Percentiles rank a stretch among this genome's conserved stretches.
These are phyloP conservation scores for Sympetrum striolatum DNA, from an alignment of 2,888 invertebrate genomes.

Conservation along the genomic window DNA sequence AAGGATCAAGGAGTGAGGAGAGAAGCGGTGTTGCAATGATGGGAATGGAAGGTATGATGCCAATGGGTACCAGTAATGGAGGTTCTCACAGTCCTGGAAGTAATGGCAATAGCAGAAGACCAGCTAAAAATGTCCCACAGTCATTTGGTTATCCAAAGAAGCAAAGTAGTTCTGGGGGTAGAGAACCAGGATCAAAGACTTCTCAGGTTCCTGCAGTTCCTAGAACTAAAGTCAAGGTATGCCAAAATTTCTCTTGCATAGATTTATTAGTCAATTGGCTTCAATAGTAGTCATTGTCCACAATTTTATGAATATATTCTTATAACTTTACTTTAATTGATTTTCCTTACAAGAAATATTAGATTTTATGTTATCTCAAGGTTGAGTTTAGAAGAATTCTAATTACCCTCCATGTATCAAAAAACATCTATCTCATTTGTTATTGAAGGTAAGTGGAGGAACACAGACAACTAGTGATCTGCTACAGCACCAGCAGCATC, in stretches of 20 bases:
- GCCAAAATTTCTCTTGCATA: conserved; percentile 32
- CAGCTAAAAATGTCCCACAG: conserved; percentile 76
- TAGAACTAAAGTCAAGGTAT: conserved; percentile 70
- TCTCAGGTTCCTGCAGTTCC: conserved; percentile 87
- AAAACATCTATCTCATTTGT: not conserved
- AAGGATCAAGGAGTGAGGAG: conserved; percentile 26
- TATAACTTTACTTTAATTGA: not conserved
- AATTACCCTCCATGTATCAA: too few species aligned
- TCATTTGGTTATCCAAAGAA: conserved; percentile 87
- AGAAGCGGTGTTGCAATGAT: conserved; percentile 1
- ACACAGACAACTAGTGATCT: conserved; percentile 87
- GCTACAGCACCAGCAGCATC: conserved; percentile 62
- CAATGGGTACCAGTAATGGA: conserved; percentile 12
- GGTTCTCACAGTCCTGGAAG: conserved; percentile 45
- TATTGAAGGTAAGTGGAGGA: conserved; percentile 85
- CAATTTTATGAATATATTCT: not conserved
- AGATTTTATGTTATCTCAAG: too few species aligned
- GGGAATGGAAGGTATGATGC: conserved; percentile 32
- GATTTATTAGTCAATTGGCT: too few species aligned
- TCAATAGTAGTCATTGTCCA: not conserved
- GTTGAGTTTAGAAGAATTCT: not conserved
- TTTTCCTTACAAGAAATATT: too few species aligned
- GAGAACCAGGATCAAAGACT: conserved; percentile 54
- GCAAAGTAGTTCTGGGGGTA: conserved; percentile 63
- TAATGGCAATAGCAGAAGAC: conserved; percentile 59